Percentiles rank a stretch among this genome's conserved stretches.
phyloP scores from a whole-genome alignment of 2,797 vertebrate genomes.

The Falco novaeseelandiae region DNA sequence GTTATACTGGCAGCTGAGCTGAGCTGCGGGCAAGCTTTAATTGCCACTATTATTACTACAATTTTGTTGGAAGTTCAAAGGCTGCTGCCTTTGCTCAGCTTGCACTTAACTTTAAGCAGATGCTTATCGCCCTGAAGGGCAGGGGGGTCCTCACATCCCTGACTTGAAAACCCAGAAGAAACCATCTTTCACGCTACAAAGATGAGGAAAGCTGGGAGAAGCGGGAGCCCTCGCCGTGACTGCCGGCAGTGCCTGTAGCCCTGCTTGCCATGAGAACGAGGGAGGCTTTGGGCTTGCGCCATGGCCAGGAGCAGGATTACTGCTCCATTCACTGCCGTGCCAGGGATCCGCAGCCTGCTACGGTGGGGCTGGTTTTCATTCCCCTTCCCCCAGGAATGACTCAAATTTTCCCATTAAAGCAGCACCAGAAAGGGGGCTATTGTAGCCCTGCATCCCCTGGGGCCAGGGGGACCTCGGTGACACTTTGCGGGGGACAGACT shows the following conservation, averaged over 20 bases:
- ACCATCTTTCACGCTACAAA: rapidly evolving
- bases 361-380: neutral
- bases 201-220: neutral
- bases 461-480: neutral
- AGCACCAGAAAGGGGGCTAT: neutral
- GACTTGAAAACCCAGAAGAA: rapidly evolving
- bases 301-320: neutral
- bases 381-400: neutral
- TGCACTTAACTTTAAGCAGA: neutral
- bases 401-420: conserved; percentile 1
- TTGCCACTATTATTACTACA: neutral
- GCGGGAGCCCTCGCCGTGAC: rapidly evolving
- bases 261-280: neutral
- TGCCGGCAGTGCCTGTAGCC: neutral
- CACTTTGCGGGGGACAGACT: neutral
- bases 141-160: rapidly evolving
- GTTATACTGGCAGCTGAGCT: neutral
- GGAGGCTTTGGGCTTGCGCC: neutral
- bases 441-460: neutral
- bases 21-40: neutral
- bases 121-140: neutral
- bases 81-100: neutral
- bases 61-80: neutral
- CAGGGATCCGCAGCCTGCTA: neutral
- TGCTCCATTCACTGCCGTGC: neutral